Evolutionary conservation across 1,140 invertebrate genomes (phyloP), one percentile per base, ranked within the genome.

Genomic region (Drosophila ananassae): DNA sequence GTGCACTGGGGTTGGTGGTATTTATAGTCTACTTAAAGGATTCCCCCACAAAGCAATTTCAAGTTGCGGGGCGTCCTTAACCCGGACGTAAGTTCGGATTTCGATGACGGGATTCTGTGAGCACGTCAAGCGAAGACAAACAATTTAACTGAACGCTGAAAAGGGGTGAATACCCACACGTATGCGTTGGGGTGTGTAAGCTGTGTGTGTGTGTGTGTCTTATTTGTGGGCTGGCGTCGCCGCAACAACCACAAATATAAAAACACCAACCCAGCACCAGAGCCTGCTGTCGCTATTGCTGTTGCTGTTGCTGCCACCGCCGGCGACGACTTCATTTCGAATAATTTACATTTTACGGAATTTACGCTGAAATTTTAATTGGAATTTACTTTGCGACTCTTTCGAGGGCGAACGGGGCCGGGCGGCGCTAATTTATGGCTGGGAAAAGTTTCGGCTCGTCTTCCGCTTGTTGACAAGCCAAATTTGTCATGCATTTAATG

Each of bases 291-390:
- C 32, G 32, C 32, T 34, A 9, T 34, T 9, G 30, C 30, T 32
- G 30, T 32, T 8, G 34, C 10, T 37, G 34, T 37, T 32, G 58
- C 57, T 53, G 58, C 60, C 46, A 57, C 32, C 52, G 44, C 34
- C 51, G 34, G 21, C 66, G 60, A 80, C 78, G 75, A 85, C 74
- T 85, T 85, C 83, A 85, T 85, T 85, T 82, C 79, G 66, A 85
- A 89, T 89, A 89, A 89, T 89, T 89, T 89, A 89, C 84, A 89
- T 89, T 89, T 79, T 89, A 76, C 81, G 83, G 83, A 77, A 83
- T 89, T 89, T 89, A 77, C 76, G 79, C 68, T 83, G 76, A 89
- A 89, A 89, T 89, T 83, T 89, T 89, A 89, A 89, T 89, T 89
- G 83, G 83, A 89, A 89, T 89, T 89, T 89, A 83, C 83, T 89